Percentiles rank a stretch among this genome's conserved stretches.
These are phyloP conservation scores for Oryzias melastigma DNA, from an alignment of 2,113 vertebrate species.

Conservation along the genomic window DNA sequence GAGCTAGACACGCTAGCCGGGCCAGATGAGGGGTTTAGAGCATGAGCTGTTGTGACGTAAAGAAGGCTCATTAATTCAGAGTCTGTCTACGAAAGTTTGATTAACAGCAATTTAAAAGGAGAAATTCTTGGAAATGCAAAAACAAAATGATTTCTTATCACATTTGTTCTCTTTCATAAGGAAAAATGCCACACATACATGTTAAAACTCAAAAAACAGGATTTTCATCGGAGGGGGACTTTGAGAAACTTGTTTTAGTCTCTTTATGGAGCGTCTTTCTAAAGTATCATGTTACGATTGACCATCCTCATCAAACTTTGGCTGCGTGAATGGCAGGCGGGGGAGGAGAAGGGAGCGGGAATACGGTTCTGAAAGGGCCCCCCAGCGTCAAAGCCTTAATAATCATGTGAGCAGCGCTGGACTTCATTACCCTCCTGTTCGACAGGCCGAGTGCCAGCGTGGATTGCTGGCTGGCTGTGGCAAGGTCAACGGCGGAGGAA, in stretches of 20 bases:
- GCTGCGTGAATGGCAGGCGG: conserved; percentile 65
- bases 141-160: too few relatives aligned
- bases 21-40: too few relatives aligned
- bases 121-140: too few relatives aligned
- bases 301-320: conserved; percentile 71
- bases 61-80: too few relatives aligned
- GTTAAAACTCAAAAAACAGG: too few relatives aligned
- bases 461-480: conserved; percentile 79
- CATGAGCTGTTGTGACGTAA: too few relatives aligned
- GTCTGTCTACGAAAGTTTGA: too few relatives aligned
- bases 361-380: conserved; percentile 72
- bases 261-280: conserved; percentile 57
- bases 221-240: too few relatives aligned
- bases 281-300: conserved; percentile 65
- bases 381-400: conserved; percentile 79
- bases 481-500: conserved; percentile 84
- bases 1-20: too few relatives aligned
- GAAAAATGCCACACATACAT: too few relatives aligned
- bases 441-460: conserved; percentile 79
- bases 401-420: conserved; percentile 80
- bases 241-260: conserved; percentile 48
- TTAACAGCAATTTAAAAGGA: too few relatives aligned
- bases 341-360: conserved; percentile 56
- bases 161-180: too few relatives aligned
- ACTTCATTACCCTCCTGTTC: conserved; percentile 81